Conservation (phyloP, 2,113 vertebrate species). For the Otus sunia region DNA sequence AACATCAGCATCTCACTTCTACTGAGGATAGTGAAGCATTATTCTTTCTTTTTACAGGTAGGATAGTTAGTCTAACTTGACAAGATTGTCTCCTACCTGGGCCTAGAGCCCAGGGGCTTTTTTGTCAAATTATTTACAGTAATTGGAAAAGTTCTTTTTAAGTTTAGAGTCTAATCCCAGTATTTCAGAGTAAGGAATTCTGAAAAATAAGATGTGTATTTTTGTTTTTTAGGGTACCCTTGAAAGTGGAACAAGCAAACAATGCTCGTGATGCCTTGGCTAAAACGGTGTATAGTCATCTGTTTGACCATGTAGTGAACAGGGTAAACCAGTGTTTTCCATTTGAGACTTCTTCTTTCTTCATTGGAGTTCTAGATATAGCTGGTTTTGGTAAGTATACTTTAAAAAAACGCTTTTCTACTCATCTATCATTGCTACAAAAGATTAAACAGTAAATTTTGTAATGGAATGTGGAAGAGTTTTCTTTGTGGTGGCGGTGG, state of each 20-base stretch:
- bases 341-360: conserved; percentile 89
- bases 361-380: conserved; percentile 97
- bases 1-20: not conserved
- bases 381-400: conserved; percentile 90
- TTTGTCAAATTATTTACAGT: not conserved
- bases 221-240: conserved; percentile 82
- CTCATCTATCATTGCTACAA: not conserved
- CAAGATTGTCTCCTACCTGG: not conserved
- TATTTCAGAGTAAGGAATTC: not conserved
- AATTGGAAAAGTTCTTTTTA: not conserved
- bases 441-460: not conserved
- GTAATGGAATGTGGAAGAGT: not conserved
- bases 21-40: not conserved
- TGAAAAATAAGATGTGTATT: not conserved
- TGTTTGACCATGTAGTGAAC: conserved; percentile 97
- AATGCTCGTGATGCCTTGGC: conserved; percentile 93
- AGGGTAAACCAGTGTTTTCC: conserved; percentile 97
- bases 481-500: not conserved
- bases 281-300: conserved; percentile 93
- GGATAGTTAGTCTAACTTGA: not conserved
- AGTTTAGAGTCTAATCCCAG: not conserved
- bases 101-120: not conserved
- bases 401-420: not conserved
- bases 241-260: conserved; percentile 97
- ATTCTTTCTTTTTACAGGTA: not conserved